Conservation (phyloP, 2,888 invertebrate species). For the Acleris sparsana region DNA sequence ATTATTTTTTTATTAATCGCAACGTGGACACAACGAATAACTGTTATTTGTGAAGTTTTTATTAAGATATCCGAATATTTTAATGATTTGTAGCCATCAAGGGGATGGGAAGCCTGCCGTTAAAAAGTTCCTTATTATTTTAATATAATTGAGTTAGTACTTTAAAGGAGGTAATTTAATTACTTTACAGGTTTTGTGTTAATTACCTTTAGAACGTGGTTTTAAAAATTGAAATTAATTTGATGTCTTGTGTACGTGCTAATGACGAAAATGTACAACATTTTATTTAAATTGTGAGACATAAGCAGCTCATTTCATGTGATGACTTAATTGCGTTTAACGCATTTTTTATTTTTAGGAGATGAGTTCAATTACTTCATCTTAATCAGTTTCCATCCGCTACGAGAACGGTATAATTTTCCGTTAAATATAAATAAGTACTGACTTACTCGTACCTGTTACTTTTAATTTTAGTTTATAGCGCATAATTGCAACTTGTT, state of each 20-base stretch:
- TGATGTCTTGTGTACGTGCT: no score
- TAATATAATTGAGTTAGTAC: no score
- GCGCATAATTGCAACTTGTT: neutral
- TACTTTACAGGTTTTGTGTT: no score
- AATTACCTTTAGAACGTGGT: no score
- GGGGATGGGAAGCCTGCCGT: constrained; percentile 3
- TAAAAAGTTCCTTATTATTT: neutral
- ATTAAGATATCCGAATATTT: constrained; percentile 58
- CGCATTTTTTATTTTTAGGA: constrained; percentile 6
- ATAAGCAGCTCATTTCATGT: neutral
- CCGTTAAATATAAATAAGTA: constrained; percentile 1
- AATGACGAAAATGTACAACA: no score
- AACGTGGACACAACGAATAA: constrained; percentile 59
- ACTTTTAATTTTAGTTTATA: no score
- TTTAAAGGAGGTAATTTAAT: no score
- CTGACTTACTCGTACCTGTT: neutral
- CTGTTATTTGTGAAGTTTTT: constrained; percentile 70
- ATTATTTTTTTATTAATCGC: constrained; percentile 74
- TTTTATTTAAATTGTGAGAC: no score
- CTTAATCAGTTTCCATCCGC: constrained; percentile 3
- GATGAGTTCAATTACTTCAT: constrained; percentile 4
- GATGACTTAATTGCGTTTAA: constrained; percentile 2
- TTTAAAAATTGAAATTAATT: no score
- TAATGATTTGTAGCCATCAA: constrained; percentile 33
- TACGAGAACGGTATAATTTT: constrained; percentile 12